A percentile compares a stretch with the other conserved stretches of the same genome.
These are phyloP conservation scores for Trachops cirrhosus DNA, from an alignment of 2,797 vertebrate genomes.

Conservation along the genomic window DNA sequence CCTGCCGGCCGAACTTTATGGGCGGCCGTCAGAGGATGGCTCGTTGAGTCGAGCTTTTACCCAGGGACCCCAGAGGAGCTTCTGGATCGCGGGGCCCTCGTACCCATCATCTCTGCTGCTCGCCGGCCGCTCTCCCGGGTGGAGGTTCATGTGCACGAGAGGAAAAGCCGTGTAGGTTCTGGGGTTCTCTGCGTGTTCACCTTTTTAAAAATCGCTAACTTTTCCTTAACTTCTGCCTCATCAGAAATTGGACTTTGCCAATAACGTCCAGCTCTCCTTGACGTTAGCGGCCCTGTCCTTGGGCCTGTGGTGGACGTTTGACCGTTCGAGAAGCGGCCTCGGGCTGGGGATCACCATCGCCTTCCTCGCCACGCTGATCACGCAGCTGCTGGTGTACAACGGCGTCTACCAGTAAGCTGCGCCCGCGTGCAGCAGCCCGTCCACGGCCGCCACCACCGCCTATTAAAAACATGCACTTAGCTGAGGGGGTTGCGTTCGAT, in stretches of 20 bases:
- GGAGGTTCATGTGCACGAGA: too few species aligned
- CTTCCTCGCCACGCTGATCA: constrained; percentile 95
- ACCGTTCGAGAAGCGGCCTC: constrained; percentile 96
- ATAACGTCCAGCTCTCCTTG: constrained; percentile 95
- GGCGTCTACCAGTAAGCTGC: constrained; percentile 95
- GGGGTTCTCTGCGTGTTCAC: background rate
- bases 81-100: rapidly evolving
- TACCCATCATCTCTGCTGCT: background rate
- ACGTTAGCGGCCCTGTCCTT: constrained; percentile 95
- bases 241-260: constrained; percentile 98
- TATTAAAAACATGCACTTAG: too few species aligned
- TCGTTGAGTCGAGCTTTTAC: rapidly evolving
- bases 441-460: too few species aligned
- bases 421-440: too few species aligned
- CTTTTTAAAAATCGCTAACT: background rate
- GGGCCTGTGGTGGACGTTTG: constrained; percentile 99
- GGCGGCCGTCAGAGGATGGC: background rate
- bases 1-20: background rate
- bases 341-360: constrained; percentile 98
- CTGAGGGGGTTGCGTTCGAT: rapidly evolving
- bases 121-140: rapidly evolving
- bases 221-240: constrained; percentile 86
- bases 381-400: constrained; percentile 97
- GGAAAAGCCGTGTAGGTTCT: rapidly evolving
- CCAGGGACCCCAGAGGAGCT: background rate